Base-by-base conservation (phyloP, 1,140 invertebrate species). In the Heliconius eleuchia region DNA sequence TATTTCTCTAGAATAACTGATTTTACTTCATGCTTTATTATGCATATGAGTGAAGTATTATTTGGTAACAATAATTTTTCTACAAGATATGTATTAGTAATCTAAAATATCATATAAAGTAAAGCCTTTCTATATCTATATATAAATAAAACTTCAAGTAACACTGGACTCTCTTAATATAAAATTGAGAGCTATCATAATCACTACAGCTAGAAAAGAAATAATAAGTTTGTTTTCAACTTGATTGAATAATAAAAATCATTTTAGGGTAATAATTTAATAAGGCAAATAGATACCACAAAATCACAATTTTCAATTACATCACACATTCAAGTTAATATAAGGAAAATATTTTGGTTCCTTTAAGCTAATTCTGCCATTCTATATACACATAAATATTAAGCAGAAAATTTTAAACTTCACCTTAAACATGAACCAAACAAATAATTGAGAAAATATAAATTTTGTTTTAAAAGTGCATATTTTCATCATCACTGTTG, bases 401-500 rank as follows among this genome's bases (percentile, higher is more conserved):
- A 27, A 66, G 60, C 60, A 66, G 60, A 27, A 18, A 66, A 66
- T 4, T 27, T 27, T 9, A 30, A 66, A 66, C 60, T 13, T 66
- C 60, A 66, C 60, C 19, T 60, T 66, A 66, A 66, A 66, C 27
- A 66, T 66, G 13, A 66, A 72, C 39, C 55, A 73, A 71, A 55
- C 37, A 46, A 78, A 71, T 74, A 37, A 52, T 60, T 60, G 6
- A 55, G 18, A 55, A n/a, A 8, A 60, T 60, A 60, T 4, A 66
- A 30, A 16, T 23, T 11, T 23, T 57, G 55, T 3, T 66, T 66
- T 30, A 66, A 66, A 66, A 66, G 60, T 66, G 23, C 23, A 66
- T 66, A 30, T 93, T 94, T 84, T 95, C 94, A 88, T 95, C 94
- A 87, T 95, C 94, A 92, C 94, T 95, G 71, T 94, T 91, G 23